These are phyloP conservation scores for Hiodon alosoides DNA, from an alignment of 2,113 vertebrate genomes.

Conservation along the genomic window DNA sequence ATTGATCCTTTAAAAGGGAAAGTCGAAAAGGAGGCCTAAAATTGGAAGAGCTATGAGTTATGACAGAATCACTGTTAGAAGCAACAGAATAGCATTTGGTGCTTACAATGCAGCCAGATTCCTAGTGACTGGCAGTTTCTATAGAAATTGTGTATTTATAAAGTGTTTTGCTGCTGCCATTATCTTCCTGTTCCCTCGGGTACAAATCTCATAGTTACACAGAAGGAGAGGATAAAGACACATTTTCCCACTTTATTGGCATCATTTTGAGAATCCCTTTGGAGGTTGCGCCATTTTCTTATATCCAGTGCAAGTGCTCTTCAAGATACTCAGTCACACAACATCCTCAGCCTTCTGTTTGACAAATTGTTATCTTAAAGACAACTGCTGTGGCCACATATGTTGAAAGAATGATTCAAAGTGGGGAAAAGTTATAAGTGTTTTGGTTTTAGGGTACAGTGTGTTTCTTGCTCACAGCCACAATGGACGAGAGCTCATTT, in stretches of 20 bases:
- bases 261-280: neutral
- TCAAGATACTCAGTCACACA: no score
- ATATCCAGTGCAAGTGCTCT: no score
- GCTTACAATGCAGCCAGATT: neutral
- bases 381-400: no score
- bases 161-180: constrained; percentile 28
- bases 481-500: neutral
- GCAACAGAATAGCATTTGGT: neutral
- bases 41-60: neutral
- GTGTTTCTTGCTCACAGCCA: no score
- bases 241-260: constrained; percentile 18
- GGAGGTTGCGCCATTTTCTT: neutral
- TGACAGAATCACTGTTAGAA: neutral
- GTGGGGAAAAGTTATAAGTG: neutral
- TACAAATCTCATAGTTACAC: neutral
- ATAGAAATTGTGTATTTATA: constrained; percentile 44
- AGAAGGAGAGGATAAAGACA: constrained; percentile 9
- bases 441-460: neutral
- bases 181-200: neutral
- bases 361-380: no score
- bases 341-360: no score
- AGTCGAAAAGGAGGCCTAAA: no score
- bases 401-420: no score
- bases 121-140: constrained; percentile 26
- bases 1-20: constrained; percentile 3